These are phyloP conservation scores for Microchrysa polita DNA, from an alignment of 2,888 invertebrate species.

Conservation along the genomic window DNA sequence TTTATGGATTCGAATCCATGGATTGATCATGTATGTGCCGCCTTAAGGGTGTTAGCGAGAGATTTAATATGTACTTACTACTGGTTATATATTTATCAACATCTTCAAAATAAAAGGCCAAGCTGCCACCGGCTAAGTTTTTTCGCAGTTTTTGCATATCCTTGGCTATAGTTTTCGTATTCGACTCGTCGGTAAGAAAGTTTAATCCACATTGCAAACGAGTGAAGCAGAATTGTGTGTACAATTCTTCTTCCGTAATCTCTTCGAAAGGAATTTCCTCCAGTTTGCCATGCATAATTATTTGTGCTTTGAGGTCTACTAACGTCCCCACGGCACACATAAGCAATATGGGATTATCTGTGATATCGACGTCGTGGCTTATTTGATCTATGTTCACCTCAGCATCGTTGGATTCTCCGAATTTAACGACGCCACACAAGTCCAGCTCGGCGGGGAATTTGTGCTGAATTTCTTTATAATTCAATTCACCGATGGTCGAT, in stretches of 20 bases:
- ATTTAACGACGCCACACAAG: constrained; percentile 77
- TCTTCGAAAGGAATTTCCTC: constrained; percentile 73
- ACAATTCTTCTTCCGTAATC: constrained; percentile 71
- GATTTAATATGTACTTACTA: constrained; percentile 50
- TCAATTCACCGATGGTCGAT: constrained; percentile 66
- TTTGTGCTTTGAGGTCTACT: constrained; percentile 71
- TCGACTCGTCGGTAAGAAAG: constrained; percentile 69
- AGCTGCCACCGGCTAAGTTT: constrained; percentile 77
- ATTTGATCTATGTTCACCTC: constrained; percentile 72
- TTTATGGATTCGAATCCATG: too few relatives aligned
- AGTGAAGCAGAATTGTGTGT: constrained; percentile 76
- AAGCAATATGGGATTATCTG: constrained; percentile 80
- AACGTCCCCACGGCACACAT: constrained; percentile 68
- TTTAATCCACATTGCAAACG: constrained; percentile 74
- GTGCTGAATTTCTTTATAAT: constrained; percentile 66
- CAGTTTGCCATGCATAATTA: constrained; percentile 77
- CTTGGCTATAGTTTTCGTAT: constrained; percentile 69
- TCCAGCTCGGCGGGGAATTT: constrained; percentile 81
- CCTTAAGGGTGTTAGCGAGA: too few relatives aligned
- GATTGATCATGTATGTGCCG: too few relatives aligned
- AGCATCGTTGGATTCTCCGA: constrained; percentile 70
- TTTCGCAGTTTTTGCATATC: constrained; percentile 73
- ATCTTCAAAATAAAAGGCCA: constrained; percentile 75
- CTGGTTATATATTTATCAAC: constrained; percentile 75
- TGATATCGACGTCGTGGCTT: constrained; percentile 77